Evolutionary conservation across 92 coral and sea anemone species (phyloP).

Genomic region (Heliopora coerulea): DNA sequence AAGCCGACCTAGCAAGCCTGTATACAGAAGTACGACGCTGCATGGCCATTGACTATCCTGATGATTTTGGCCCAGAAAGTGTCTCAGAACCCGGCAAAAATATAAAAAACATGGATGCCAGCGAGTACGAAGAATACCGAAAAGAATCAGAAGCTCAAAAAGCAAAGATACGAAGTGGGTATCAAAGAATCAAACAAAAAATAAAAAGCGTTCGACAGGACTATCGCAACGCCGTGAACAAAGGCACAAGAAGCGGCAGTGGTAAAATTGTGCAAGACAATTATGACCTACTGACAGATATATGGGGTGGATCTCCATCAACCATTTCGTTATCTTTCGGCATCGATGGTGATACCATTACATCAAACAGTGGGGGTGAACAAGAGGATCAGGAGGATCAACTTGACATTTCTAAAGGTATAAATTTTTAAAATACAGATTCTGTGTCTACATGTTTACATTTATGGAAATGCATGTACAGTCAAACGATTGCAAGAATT

Average conservation of each 20-base stretch:
- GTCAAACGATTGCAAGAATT: neutral
- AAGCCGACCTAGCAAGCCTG: conserved; percentile 47
- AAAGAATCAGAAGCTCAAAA: conserved; percentile 37
- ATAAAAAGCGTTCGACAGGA: conserved; percentile 46
- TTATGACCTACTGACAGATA: conserved; percentile 2
- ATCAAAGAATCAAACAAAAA: conserved; percentile 42
- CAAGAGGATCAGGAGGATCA: neutral
- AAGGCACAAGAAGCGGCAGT: conserved; percentile 39
- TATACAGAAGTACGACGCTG: conserved; percentile 35
- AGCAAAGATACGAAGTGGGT: conserved; percentile 25
- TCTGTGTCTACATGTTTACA: no score
- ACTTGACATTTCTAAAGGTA: conserved; percentile 8
- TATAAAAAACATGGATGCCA: conserved; percentile 41
- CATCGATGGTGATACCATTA: conserved; percentile 29
- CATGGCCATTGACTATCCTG: conserved; percentile 16
- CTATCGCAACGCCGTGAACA: conserved; percentile 20
- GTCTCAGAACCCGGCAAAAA: conserved; percentile 31
- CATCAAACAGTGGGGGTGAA: neutral
- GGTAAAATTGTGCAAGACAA: conserved; percentile 33
- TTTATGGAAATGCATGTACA: neutral
- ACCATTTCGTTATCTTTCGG: conserved; percentile 29
- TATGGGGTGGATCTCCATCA: conserved; percentile 43
- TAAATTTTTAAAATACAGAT: no score
- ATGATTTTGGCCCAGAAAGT: conserved; percentile 36
- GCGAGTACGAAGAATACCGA: conserved; percentile 33